Evolutionary conservation across 35 echinoderm and acorn worm genomes (phyloP), one percentile per base, ranked within the genome.

Genomic region (Holothuria glaberrima): DNA sequence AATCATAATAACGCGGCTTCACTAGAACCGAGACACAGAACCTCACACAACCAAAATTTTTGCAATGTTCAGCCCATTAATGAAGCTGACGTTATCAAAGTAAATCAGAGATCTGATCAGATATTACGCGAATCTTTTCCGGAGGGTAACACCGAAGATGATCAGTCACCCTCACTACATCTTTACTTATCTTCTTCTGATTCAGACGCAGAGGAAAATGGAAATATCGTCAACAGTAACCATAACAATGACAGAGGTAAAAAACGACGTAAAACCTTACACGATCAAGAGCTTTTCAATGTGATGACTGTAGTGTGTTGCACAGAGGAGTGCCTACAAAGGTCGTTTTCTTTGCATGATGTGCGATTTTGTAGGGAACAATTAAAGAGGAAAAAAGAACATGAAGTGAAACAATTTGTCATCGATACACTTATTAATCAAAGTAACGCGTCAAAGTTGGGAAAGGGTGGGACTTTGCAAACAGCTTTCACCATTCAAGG

Each of bases 351-450:
- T 30, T 71, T 71, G 28, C 68, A 71, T 27, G 68, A 71, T 30
- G 33, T 71, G 21, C 68, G 33, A 16, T 71, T 16, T 32, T 71
- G 68, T 30, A n/a, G 68, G 27, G 68, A 71, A 6, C 14, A 71
- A 30, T 5, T 71, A 3, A 71, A 30, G 28, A 30, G 27, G 4
- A 71, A 27, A 32, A 71, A 71, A 16, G 68, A n/a, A 71, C 68
- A 30, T 30, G 68, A 71, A 71, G 68, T 71, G 24, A 71, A 71
- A 71, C 68, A 71, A 6, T 71, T 71, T 30, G 68, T 71, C 5
- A 71, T 71, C 20, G 28, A 71, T 30, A 32, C 33, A 17, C 22
- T 71, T 4, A n/a, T 30, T 30, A 71, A 71, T 71, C 68, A 71
- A 16, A 71, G 14, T 30, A 30, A 17, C 21, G 33, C 27, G 14